Percentiles rank a stretch among this genome's conserved stretches.
Evolutionary conservation across 1,140 invertebrate species (phyloP).

Genomic region (Anadara kagoshimensis): DNA sequence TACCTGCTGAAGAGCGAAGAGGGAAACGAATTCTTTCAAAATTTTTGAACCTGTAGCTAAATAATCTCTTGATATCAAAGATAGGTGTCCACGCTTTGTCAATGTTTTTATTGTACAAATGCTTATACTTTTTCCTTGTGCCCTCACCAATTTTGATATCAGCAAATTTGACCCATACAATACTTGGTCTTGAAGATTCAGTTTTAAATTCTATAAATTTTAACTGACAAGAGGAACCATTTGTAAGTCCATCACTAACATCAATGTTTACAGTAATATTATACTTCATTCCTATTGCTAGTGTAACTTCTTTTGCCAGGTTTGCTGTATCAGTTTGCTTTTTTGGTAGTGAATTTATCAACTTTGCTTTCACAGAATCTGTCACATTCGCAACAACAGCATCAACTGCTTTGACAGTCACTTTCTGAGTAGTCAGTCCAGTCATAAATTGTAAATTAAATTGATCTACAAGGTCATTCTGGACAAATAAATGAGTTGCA

Average conservation of each 20-base stretch:
- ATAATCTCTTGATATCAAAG: conserved; percentile 28
- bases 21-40: conserved; percentile 34
- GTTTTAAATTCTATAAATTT: conserved; percentile 32
- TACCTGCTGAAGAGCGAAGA: neutral
- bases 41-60: conserved; percentile 11
- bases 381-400: neutral
- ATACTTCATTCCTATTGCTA: conserved; percentile 31
- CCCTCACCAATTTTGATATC: conserved; percentile 21
- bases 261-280: conserved; percentile 32
- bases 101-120: conserved; percentile 15
- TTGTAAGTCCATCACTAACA: conserved; percentile 11
- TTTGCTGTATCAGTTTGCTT: conserved; percentile 22
- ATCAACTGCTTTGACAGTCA: conserved; percentile 7
- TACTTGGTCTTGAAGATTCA: conserved; percentile 16
- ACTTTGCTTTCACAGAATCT: conserved; percentile 16
- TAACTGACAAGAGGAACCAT: conserved; percentile 15
- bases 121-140: conserved; percentile 24
- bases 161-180: conserved; percentile 34
- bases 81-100: conserved; percentile 25
- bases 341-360: conserved; percentile 22
- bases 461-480: conserved; percentile 28
- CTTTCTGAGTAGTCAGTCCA: conserved; percentile 2
- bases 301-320: conserved; percentile 1
- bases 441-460: conserved; percentile 19
- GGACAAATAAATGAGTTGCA: conserved; percentile 24